Evolutionary conservation across 2,888 invertebrate genomes (phyloP).

Genomic region (Notodonta dromedarius): DNA sequence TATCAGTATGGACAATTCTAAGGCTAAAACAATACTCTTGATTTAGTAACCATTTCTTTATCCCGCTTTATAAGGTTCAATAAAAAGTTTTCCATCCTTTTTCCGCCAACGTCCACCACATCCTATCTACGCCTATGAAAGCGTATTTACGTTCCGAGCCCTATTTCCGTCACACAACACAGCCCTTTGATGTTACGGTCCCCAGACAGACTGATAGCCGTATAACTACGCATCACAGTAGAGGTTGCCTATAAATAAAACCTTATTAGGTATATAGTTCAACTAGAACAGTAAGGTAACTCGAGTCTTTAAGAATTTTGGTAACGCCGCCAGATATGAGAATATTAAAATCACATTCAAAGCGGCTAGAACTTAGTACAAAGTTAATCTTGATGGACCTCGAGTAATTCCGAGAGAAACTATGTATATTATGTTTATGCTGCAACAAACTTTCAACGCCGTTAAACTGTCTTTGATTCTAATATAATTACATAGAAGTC

Average conservation of each 20-base stretch:
- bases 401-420: too few species aligned
- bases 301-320: background rate
- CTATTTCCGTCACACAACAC: conserved; percentile 37
- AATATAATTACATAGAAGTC: conserved; percentile 9
- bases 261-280: background rate
- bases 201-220: conserved; percentile 19
- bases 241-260: conserved; percentile 7
- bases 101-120: conserved; percentile 12
- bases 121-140: conserved; percentile 19
- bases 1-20: too few species aligned
- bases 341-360: too few species aligned
- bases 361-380: too few species aligned
- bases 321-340: too few species aligned
- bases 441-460: conserved; percentile 8
- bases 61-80: too few species aligned
- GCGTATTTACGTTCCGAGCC: conserved; percentile 27
- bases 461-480: conserved; percentile 26
- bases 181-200: conserved; percentile 39
- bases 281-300: background rate
- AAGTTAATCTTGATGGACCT: too few species aligned
- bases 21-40: too few species aligned
- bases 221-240: conserved; percentile 13
- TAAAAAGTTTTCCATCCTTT: background rate
- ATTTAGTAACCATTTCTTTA: too few species aligned
- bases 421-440: conserved; percentile 6